These are phyloP conservation scores for Drosophila truncata DNA, from an alignment of 1,140 invertebrate species.

Conservation along the genomic window DNA sequence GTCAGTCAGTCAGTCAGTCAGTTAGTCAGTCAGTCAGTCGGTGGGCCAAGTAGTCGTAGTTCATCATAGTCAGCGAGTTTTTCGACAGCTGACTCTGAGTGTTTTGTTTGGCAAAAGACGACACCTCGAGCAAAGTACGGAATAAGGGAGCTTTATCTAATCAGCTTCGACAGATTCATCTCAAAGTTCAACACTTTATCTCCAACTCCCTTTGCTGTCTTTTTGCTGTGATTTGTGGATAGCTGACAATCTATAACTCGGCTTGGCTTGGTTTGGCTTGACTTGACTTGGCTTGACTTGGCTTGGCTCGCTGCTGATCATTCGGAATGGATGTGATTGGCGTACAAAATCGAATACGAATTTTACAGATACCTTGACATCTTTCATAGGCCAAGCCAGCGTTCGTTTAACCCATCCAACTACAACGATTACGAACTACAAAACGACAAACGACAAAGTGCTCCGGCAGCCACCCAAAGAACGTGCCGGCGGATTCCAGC, in stretches of 20 bases:
- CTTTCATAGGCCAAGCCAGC: conserved; percentile 76
- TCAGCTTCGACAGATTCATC: too few relatives aligned
- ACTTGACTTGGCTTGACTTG: neutral
- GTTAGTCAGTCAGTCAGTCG: neutral
- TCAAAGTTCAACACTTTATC: too few relatives aligned
- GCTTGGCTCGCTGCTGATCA: conserved; percentile 1
- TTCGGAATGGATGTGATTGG: conserved; percentile 57
- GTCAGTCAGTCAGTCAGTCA: neutral
- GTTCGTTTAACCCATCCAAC: conserved; percentile 78
- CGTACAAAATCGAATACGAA: conserved; percentile 64
- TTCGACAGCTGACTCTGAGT: neutral
- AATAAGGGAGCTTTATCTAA: neutral
- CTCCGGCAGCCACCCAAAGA: conserved; percentile 36
- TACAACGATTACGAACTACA: conserved; percentile 8
- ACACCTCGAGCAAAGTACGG: conserved; percentile 18
- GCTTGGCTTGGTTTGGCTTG: neutral
- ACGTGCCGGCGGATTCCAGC: conserved; percentile 48
- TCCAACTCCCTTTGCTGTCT: too few relatives aligned
- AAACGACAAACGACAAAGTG: neutral
- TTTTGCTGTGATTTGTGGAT: conserved; percentile 5
- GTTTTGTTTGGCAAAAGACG: neutral
- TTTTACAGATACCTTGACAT: conserved; percentile 80
- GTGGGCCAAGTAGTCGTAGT: neutral
- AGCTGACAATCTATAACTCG: neutral
- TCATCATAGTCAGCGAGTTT: neutral